Evolutionary conservation across 2,113 vertebrate genomes (phyloP).

Genomic region (Psettodes erumei): DNA sequence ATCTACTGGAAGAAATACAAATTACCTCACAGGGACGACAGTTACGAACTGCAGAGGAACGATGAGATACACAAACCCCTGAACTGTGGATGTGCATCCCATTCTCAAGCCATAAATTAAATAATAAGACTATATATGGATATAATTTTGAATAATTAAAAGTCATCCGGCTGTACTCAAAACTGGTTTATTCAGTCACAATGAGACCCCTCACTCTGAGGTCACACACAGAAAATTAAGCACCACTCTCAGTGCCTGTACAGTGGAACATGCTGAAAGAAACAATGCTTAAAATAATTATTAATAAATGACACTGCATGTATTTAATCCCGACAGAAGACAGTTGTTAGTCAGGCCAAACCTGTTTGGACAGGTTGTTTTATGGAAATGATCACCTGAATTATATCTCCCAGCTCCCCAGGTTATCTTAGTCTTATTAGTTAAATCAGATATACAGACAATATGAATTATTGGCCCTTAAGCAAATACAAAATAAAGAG

Average conservation of each 20-base stretch:
- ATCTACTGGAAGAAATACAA: conserved; percentile 33
- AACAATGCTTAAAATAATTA: conserved; percentile 26
- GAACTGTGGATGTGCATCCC: too few relatives aligned
- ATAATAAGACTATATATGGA: too few relatives aligned
- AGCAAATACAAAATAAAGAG: conserved; percentile 50
- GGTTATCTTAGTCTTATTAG: conserved; percentile 38
- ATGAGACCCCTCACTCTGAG: conserved; percentile 41
- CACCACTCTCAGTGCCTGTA: conserved; percentile 69
- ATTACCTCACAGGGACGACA: accelerated
- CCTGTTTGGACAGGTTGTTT: conserved; percentile 25
- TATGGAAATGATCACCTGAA: conserved; percentile 48
- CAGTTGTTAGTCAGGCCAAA: conserved; percentile 41
- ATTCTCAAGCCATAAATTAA: not conserved
- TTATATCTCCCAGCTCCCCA: conserved; percentile 46
- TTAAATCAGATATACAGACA: conserved; percentile 38
- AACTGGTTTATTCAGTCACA: conserved; percentile 77
- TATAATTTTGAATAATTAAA: too few relatives aligned
- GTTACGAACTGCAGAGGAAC: too few relatives aligned
- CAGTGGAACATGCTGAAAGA: conserved; percentile 76
- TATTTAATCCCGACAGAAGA: conserved; percentile 53
- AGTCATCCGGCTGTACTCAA: conserved; percentile 55
- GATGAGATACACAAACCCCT: not conserved
- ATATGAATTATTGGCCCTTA: conserved; percentile 42
- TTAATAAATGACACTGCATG: conserved; percentile 39
- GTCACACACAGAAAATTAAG: conserved; percentile 67